These are phyloP conservation scores for Lagria hirta DNA, from an alignment of 2,888 invertebrate species.

Conservation along the genomic window DNA sequence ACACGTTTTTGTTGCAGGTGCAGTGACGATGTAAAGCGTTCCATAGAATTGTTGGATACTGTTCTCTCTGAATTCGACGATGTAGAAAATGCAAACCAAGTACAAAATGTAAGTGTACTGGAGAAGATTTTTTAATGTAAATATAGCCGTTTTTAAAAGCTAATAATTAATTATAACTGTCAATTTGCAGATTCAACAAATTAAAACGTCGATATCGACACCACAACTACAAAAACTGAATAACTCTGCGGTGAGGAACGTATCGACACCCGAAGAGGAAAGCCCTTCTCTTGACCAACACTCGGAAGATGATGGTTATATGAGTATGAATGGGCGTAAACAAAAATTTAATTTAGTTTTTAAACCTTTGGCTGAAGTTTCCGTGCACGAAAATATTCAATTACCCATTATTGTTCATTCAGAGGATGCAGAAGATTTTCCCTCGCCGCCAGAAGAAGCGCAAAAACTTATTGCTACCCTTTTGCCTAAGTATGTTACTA, in stretches of 20 bases:
- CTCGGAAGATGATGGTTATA: slow-evolving; percentile 89
- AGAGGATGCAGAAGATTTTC: slow-evolving; percentile 58
- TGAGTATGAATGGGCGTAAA: slow-evolving; percentile 88
- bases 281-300: slow-evolving; percentile 81
- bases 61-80: slow-evolving; percentile 91
- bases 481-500: slow-evolving; percentile 67
- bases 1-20: slow-evolving; percentile 64
- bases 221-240: slow-evolving; percentile 52
- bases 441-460: slow-evolving; percentile 77
- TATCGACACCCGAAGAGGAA: slow-evolving; percentile 62
- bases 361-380: slow-evolving; percentile 62
- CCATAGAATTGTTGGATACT: slow-evolving; percentile 83
- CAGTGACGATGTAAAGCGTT: slow-evolving; percentile 85
- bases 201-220: slow-evolving; percentile 46
- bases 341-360: slow-evolving; percentile 73
- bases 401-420: slow-evolving; percentile 48
- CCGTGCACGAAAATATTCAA: slow-evolving; percentile 53
- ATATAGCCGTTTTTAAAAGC: slow-evolving; percentile 5
- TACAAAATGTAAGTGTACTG: slow-evolving; percentile 57
- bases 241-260: slow-evolving; percentile 55
- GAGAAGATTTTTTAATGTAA: no score
- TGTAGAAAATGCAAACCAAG: slow-evolving; percentile 61
- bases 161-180: no score
- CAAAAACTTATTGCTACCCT: slow-evolving; percentile 74
- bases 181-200: slow-evolving; percentile 53